Base-by-base conservation (phyloP, 2,113 vertebrate species). In the Gulo gulo region DNA sequence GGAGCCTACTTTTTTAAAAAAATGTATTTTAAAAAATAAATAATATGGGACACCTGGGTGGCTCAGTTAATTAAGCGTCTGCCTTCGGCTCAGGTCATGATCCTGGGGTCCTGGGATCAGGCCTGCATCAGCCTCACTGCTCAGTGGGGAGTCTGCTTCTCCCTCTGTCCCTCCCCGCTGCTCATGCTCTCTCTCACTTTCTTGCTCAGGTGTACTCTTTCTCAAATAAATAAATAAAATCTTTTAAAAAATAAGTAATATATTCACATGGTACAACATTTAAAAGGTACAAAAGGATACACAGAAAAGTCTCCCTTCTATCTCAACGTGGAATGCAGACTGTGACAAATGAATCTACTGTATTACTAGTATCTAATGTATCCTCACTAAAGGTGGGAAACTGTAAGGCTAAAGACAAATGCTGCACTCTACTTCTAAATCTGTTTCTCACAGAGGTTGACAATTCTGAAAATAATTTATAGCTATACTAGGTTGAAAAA, bases 401-500 rank as follows among this genome's bases (percentile, higher is more conserved):
- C 88, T 86, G 0, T 84, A 69, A 74, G 63, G 61, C 31, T 79
- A 84, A 94, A 88, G 31, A 67, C 29, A 83, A 74, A 42, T 16
- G 81, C 26, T 52, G 31, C 90, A 42, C 52, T 92, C 15, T 81
- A 7, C 52, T 74, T 73, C 69, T 91, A 74, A 69, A 61, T 69
- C 59, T 97, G 9, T 93, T 91, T 95, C 57, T 94, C 65, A 76
- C 42, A 36, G n/a, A 78, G 2, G n/a, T 18, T 92, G 29, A 95
- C 23, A 95, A 45, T 95, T 81, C 82, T 91, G 76, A 92, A 96
- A 67, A 42, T 86, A 90, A 36, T 96, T 94, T 94, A 65, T 42
- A 74, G 26, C 39, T 91, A 52, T 50, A 20, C 50, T 42, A 78
- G 16, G 42, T 69, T 89, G 52, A 94, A 83, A 79, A 88, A 73